Percentiles rank a stretch among this genome's conserved stretches.
These are phyloP conservation scores for Centropus unirufus DNA, from an alignment of 2,113 vertebrate species.

Conservation along the genomic window DNA sequence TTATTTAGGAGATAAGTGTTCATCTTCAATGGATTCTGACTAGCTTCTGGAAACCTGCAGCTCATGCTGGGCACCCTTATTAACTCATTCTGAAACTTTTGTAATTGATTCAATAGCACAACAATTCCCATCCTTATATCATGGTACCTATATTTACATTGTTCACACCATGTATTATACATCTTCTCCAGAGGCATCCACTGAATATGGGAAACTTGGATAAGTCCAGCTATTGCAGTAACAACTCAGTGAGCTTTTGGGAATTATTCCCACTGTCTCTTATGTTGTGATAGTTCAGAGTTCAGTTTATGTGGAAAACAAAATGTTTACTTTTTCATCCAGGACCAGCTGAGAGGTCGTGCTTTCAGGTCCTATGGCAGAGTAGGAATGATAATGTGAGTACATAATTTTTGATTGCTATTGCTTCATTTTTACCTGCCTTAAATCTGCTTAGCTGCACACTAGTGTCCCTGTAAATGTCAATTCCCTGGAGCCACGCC, in stretches of 20 bases:
- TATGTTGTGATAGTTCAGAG: neutral
- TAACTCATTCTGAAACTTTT: neutral
- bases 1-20: neutral
- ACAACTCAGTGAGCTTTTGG: neutral
- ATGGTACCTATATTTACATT: neutral
- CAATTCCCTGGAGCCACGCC: neutral
- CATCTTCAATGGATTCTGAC: neutral
- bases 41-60: neutral
- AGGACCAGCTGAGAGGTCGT: neutral
- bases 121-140: neutral
- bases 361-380: neutral
- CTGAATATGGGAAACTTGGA: neutral
- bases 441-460: constrained; percentile 26
- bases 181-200: neutral
- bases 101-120: neutral
- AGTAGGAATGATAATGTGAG: neutral
- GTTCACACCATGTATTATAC: neutral
- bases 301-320: neutral
- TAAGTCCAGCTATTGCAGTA: constrained; percentile 10
- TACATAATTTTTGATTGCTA: neutral
- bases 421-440: constrained; percentile 32
- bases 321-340: neutral
- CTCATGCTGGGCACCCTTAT: neutral
- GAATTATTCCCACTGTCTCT: neutral
- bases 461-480: neutral